Evolutionary conservation across 2,888 invertebrate genomes (phyloP).

Genomic region (Hirudinaria manillensis): DNA sequence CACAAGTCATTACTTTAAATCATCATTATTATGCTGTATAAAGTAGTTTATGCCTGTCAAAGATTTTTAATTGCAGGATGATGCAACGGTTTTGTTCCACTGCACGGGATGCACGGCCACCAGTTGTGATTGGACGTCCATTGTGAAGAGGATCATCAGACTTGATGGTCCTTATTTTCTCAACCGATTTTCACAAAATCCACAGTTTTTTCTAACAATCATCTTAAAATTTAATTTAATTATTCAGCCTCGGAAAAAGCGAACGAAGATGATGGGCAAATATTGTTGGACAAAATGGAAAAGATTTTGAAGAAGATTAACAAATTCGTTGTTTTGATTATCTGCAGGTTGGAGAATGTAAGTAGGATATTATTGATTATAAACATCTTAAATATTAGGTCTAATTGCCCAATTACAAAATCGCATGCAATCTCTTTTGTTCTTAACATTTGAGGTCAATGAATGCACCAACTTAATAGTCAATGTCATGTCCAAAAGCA

Average conservation of each 20-base stretch:
- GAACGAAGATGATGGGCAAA: neutral
- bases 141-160: constrained; percentile 11
- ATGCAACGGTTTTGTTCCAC: constrained; percentile 44
- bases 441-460: too few species aligned
- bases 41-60: too few species aligned
- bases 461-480: too few species aligned
- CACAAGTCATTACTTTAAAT: neutral
- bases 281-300: constrained; percentile 28
- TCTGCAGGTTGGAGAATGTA: neutral
- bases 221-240: too few species aligned
- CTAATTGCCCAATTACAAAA: too few species aligned
- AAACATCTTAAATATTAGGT: constrained; percentile 32
- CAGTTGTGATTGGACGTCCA: constrained; percentile 35
- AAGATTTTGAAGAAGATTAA: constrained; percentile 33
- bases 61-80: constrained; percentile 40
- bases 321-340: constrained; percentile 33
- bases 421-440: too few species aligned
- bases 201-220: too few species aligned
- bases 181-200: too few species aligned
- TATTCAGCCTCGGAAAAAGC: neutral
- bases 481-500: too few species aligned
- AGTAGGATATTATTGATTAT: neutral
- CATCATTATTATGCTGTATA: too few species aligned
- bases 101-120: constrained; percentile 44
- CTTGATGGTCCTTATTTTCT: neutral